A percentile compares a stretch with the other conserved stretches of the same genome.
These are phyloP conservation scores for Oreochromis tanganicae DNA, from an alignment of 2,113 vertebrate genomes.

Conservation along the genomic window DNA sequence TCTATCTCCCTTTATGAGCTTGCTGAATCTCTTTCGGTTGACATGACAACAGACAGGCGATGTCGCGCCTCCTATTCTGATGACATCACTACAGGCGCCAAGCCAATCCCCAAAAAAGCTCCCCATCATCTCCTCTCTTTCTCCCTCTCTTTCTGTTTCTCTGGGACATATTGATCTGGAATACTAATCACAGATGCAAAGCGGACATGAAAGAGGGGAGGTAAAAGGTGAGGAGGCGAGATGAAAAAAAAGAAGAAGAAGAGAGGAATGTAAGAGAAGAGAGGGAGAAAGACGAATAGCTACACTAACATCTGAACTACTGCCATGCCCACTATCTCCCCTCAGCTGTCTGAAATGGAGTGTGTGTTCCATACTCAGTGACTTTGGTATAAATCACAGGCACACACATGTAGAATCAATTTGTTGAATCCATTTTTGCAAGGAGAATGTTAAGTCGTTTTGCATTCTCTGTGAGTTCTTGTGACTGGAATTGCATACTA, in stretches of 20 bases:
- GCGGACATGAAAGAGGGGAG: background rate
- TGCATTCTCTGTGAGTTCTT: background rate
- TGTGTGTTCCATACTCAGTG: constrained; percentile 16
- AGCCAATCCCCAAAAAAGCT: constrained; percentile 34
- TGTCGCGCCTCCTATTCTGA: constrained; percentile 42
- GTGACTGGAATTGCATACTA: background rate
- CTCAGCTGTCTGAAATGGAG: background rate
- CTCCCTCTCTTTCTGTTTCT: background rate
- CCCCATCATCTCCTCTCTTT: constrained; percentile 15
- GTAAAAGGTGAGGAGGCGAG: background rate
- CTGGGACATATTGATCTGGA: constrained; percentile 48
- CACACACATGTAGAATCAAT: constrained; percentile 2
- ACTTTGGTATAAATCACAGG: constrained; percentile 37
- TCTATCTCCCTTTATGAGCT: background rate
- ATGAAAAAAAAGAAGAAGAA: background rate
- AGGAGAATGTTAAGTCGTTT: background rate
- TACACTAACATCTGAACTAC: background rate
- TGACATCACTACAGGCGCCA: constrained; percentile 63
- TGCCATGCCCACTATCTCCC: background rate
- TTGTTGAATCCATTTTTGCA: constrained; percentile 9
- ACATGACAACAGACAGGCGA: constrained; percentile 67
- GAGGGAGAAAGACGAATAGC: background rate
- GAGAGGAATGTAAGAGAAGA: background rate
- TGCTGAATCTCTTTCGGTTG: constrained; percentile 49
- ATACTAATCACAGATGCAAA: constrained; percentile 48